Percentiles rank a stretch among this genome's conserved stretches.
phyloP scores from a whole-genome alignment of 1,140 invertebrate species.

The Achroia grisella region DNA sequence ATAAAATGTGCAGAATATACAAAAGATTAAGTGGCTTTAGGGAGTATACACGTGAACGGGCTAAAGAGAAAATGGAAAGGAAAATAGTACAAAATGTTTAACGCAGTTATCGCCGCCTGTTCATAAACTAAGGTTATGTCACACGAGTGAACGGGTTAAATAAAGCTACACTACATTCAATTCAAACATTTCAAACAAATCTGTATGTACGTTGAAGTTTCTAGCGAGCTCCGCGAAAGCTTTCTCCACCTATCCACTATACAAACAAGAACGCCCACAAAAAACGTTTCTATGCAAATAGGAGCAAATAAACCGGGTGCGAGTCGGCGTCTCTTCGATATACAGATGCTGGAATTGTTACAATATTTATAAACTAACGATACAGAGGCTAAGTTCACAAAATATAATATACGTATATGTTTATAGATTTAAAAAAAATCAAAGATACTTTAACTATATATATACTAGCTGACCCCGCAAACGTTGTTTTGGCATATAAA shows the following conservation, averaged over 20 bases:
- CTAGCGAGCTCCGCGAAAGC: conserved; percentile 32
- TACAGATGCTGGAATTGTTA: conserved; percentile 18
- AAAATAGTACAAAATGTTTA: too few relatives aligned
- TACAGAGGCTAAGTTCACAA: neutral
- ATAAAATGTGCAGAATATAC: too few relatives aligned
- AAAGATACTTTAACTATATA: too few relatives aligned
- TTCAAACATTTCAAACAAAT: conserved; percentile 41
- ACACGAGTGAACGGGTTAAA: neutral
- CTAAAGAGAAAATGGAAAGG: too few relatives aligned
- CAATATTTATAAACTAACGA: neutral
- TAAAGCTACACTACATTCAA: conserved; percentile 37
- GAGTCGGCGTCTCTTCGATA: conserved; percentile 24
- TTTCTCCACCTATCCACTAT: conserved; percentile 62
- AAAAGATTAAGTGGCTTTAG: too few relatives aligned
- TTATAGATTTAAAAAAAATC: too few relatives aligned
- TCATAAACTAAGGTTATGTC: too few relatives aligned
- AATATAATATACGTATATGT: too few relatives aligned
- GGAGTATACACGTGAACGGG: too few relatives aligned
- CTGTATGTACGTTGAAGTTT: conserved; percentile 30
- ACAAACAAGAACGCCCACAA: conserved; percentile 67
- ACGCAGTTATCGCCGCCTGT: too few relatives aligned
- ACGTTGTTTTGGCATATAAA: too few relatives aligned
- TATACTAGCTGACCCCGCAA: too few relatives aligned
- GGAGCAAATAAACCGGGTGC: conserved; percentile 63
- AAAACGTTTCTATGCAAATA: conserved; percentile 72